These are phyloP conservation scores for Lithophane semibrunnea DNA, from an alignment of 2,888 invertebrate species.

Conservation along the genomic window DNA sequence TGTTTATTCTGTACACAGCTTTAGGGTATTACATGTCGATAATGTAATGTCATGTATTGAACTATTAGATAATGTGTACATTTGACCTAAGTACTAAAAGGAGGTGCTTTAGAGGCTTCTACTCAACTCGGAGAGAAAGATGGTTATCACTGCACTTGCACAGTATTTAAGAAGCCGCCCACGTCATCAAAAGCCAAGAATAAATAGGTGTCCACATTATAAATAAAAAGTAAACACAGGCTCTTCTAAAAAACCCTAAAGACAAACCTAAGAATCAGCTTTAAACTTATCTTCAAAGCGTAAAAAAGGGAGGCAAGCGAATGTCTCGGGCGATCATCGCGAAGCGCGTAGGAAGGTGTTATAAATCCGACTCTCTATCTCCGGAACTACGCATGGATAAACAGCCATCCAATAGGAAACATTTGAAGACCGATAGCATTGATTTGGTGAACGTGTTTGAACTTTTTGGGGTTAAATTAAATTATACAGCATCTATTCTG, in stretches of 20 bases:
- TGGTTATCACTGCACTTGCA: too few species aligned
- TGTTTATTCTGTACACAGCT: slow-evolving; percentile 55
- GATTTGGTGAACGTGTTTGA: slow-evolving; percentile 24
- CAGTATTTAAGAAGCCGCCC: neutral
- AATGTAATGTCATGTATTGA: slow-evolving; percentile 5
- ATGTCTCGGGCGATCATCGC: slow-evolving; percentile 3
- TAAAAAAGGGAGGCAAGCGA: slow-evolving; percentile 2
- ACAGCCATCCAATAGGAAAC: slow-evolving; percentile 45
- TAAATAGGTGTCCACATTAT: neutral
- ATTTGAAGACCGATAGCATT: slow-evolving; percentile 37
- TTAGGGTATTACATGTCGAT: slow-evolving; percentile 37
- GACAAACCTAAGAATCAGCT: neutral
- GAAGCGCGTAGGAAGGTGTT: slow-evolving; percentile 6
- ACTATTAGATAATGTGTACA: neutral
- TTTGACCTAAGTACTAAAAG: neutral
- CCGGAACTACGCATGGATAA: slow-evolving; percentile 43
- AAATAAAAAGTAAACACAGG: neutral
- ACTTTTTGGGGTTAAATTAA: neutral
- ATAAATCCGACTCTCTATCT: slow-evolving; percentile 44
- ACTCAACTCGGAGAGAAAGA: neutral
- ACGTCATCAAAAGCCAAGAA: neutral
- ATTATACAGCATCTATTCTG: neutral
- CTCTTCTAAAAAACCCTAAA: neutral
- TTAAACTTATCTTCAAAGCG: neutral
- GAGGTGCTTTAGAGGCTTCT: neutral